These are phyloP conservation scores for Cacoxenus indagator DNA, from an alignment of 2,888 invertebrate genomes.

Conservation along the genomic window DNA sequence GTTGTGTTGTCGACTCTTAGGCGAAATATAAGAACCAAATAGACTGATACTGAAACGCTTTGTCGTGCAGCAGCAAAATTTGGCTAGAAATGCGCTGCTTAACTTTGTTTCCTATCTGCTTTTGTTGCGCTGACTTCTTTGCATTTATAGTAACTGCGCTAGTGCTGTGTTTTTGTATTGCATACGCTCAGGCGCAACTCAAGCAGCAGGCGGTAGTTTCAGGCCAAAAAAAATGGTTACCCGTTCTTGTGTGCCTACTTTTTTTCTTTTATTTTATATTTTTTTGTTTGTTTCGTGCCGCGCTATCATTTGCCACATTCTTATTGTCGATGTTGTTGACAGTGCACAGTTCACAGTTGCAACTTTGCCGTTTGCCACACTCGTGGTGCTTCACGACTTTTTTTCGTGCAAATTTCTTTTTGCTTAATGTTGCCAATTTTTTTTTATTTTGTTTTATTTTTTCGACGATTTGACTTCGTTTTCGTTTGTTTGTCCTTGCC, in stretches of 20 bases:
- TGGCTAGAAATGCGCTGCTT: background rate
- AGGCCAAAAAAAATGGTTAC: background rate
- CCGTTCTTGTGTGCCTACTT: background rate
- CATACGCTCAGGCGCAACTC: constrained; percentile 4
- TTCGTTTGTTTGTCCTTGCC: constrained; percentile 15
- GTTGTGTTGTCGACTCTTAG: constrained; percentile 32
- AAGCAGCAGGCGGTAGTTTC: background rate
- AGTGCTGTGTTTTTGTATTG: constrained; percentile 3
- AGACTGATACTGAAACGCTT: constrained; percentile 33
- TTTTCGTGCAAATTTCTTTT: constrained; percentile 1
- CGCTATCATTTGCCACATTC: constrained; percentile 1
- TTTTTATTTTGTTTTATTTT: constrained; percentile 19
- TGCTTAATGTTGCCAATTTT: constrained; percentile 59
- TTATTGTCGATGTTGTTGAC: constrained; percentile 24
- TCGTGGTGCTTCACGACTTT: background rate
- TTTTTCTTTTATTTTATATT: background rate
- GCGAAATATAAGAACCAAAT: constrained; percentile 22
- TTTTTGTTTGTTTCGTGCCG: background rate
- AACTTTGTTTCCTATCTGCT: constrained; percentile 18
- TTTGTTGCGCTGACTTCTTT: constrained; percentile 25
- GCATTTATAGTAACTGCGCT: background rate
- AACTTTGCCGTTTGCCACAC: constrained; percentile 1
- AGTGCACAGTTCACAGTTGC: constrained; percentile 9
- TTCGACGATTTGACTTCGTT: constrained; percentile 27
- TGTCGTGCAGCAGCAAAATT: constrained; percentile 21